Base-by-base conservation (phyloP, 2,797 vertebrate species). In the Muscicapa comitata region DNA sequence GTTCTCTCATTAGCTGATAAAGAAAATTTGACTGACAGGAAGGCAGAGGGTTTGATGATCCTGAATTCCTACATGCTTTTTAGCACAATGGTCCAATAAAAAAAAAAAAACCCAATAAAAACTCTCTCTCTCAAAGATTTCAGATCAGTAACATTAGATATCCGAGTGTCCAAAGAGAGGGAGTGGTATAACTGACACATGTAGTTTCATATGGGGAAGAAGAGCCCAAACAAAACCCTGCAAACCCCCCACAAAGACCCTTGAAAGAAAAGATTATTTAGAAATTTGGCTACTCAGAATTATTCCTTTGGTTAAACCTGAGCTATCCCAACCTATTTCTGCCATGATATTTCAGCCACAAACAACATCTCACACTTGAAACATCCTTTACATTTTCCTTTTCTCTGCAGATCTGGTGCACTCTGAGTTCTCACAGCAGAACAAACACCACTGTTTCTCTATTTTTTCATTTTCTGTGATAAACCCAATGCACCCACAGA, bases 181-280 rank as follows among this genome's bases (percentile, higher is more conserved):
- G 23, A 57, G 12, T 11, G 15, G 10, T 50, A 0, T 11, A 55
- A 65, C 35, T 57, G n/a, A 11, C 11, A 33, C 13, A 37, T 11
- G 2, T 25, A 4, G 2, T 51, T 70, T 80, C 4, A 3, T 2
- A 37, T 23, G 6, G 42, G 28, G n/a, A 40, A 40, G 33, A 40
- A 61, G 7, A 42, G 6, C 7, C 35, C 31, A 17, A 31, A 26
- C 4, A 29, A 31, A 25, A 24, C 0, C 3, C 3, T 15, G 17
- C 1, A 35, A 57, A 53, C 5, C 2, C 5, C 4, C 1, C 14
- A 4, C 3, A 47, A 62, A 86, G 17, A 58, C 2, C 17, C 16
- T 76, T 35, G 13, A 54, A 37, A 90, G 7, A 25, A 62, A 50
- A 26, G 7, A 78, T 23, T 7, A 12, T 23, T 86, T 59, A 45